These are phyloP conservation scores for Mastacembelus armatus DNA, from an alignment of 2,797 vertebrate genomes.

Conservation along the genomic window DNA sequence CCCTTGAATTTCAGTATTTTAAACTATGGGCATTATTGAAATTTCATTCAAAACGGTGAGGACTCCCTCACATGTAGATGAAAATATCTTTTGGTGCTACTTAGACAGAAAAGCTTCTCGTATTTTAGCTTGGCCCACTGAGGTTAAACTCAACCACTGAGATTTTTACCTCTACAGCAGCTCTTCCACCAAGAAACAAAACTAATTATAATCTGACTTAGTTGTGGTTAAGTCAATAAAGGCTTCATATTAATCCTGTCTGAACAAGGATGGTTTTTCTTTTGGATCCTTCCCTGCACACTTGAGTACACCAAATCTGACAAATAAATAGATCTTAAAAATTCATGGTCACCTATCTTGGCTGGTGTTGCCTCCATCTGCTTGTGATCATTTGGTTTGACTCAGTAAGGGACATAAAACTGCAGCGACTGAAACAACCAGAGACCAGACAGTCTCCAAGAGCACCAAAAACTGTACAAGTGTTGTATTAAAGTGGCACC, in stretches of 20 bases:
- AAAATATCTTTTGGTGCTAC: not conserved
- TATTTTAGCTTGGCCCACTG: not conserved
- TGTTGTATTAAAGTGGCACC: constrained; percentile 69
- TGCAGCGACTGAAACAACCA: constrained; percentile 63
- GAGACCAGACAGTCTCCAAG: constrained; percentile 60
- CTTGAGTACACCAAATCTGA: not conserved
- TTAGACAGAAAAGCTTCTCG: not conserved
- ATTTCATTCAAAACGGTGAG: no score
- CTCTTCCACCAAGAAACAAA: constrained; percentile 25
- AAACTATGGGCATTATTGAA: not conserved
- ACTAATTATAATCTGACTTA: constrained; percentile 17
- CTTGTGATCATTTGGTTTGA: constrained; percentile 18
- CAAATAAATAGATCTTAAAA: constrained; percentile 1
- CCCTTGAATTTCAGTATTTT: constrained; percentile 15
- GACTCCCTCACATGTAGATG: not conserved
- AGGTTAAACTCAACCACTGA: constrained; percentile 19
- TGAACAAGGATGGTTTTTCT: no score
- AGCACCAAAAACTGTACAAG: constrained; percentile 73
- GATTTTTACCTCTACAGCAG: constrained; percentile 49
- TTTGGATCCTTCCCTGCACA: not conserved
- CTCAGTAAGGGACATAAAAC: constrained; percentile 36
- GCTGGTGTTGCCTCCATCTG: constrained; percentile 28
- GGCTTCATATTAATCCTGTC: not conserved
- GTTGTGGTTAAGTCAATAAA: not conserved
- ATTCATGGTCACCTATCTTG: not conserved